Conservation (phyloP, 2,113 vertebrate genomes). For the Epinephelus lanceolatus region DNA sequence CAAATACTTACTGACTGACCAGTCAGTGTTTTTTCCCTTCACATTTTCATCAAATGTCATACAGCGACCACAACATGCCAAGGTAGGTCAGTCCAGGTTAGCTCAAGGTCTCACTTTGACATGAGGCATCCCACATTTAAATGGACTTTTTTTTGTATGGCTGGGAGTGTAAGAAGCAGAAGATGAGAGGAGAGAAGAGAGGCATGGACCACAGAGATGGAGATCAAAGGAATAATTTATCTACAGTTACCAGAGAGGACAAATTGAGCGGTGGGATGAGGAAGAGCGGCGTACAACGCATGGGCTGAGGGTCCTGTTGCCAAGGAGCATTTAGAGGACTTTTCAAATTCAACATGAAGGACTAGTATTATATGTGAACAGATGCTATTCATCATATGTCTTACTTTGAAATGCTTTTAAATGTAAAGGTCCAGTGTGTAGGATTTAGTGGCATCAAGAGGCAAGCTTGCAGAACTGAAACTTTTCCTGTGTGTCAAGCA, state of each 20-base stretch:
- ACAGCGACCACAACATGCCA: neutral
- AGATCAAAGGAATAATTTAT: conserved; percentile 39
- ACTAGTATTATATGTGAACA: neutral
- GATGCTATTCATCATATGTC: neutral
- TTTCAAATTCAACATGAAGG: neutral
- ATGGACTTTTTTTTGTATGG: neutral
- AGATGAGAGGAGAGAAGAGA: neutral
- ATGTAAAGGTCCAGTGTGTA: no score
- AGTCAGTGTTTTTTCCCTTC: neutral
- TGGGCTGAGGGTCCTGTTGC: neutral
- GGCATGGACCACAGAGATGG: conserved; percentile 3
- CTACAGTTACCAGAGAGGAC: neutral
- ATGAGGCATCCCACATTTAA: neutral
- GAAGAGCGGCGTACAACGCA: neutral
- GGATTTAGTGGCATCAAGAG: no score
- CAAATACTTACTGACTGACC: no score
- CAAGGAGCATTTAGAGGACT: neutral
- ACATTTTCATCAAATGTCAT: neutral
- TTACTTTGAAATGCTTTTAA: neutral
- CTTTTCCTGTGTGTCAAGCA: no score
- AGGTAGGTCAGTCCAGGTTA: neutral
- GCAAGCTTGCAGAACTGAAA: no score
- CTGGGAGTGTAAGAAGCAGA: neutral
- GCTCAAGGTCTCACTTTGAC: neutral
- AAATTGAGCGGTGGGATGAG: neutral